Base-by-base conservation (phyloP, 2,888 invertebrate species). In the Drosophila leonis region DNA sequence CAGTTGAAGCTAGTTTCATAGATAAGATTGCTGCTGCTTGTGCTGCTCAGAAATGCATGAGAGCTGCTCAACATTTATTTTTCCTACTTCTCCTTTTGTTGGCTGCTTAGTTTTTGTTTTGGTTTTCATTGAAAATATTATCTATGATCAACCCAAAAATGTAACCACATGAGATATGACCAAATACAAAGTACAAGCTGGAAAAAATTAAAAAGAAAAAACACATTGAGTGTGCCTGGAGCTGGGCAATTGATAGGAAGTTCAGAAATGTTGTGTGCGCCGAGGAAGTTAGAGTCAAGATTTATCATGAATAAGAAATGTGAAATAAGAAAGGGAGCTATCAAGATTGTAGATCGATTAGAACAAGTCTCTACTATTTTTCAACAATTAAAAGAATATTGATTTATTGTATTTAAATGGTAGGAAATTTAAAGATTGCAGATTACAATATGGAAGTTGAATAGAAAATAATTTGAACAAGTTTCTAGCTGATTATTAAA, bases 41-140 rank as follows among this genome's bases (percentile, higher is more conserved):
- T 51, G 51, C 52, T 52, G 49, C 48, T 65, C 44, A 72, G 20
- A 66, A 78, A 78, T 78, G 64, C 57, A 71, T 8, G 39, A 64
- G 68, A 73, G 78, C 41, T 20, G 54, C 37, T 67, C 54, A 67
- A 59, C 24, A 54, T 48, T 62, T 46, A 9, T 54, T 39, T 41
- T 61, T 71, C 9, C 13, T 44, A 24, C 15, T 46, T n/a, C 12
- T 31, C 48, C 6, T 29, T n/a, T 15, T 20, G 39, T 48, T 56
- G 65, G 55, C 48, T 51, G 51, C 20, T 59, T 56, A 62, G 57
- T 70, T 65, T 65, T 57, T 69, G 51, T 65, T 83, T 76, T 63
- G 29, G 31, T 66, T 75, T 87, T 84, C 79, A 65, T 71, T 82
- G 75, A 44, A 68, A 82, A 74, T 73, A 76, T 82, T 80, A 86